Base-by-base conservation (phyloP, 2,113 vertebrate genomes). In the Trogon surrucura region DNA sequence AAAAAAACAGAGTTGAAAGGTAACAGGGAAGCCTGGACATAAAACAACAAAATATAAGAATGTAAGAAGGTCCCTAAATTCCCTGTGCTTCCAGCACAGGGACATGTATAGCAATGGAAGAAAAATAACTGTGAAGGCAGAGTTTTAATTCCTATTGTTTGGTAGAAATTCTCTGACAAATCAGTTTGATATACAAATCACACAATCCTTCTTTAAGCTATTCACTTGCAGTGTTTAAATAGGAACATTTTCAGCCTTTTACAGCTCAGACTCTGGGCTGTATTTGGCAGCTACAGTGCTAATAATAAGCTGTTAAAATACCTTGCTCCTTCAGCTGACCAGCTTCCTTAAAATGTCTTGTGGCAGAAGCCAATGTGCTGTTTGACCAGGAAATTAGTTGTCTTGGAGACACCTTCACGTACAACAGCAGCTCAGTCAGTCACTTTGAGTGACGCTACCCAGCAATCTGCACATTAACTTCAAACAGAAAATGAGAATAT, bases 351-450 rank as follows among this genome's bases (percentile, higher is more conserved):
- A 96, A 94, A 96, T 29, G 56, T 71, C 79, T 78, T 23, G 45
- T 83, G 88, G 87, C 74, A 95, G 75, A 90, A 91, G 75, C 66
- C 30, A 27, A 54, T 34, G 56, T 88, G 88, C 78, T 95, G 64
- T 80, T 91, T 97, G 95, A 96, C 89, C 92, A 82, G 85, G 82
- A 91, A 95, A 96, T 90, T 36, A 88, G 91, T 84, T 92, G 89
- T 96, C 91, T 85, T 95, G 94, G 89, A 96, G 94, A 94, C 77
- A 92, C 69, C 93, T 93, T 82, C 93, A 91, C 84, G 67, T 56
- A 60, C 75, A 90, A 62, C 66, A 83, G 80, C 91, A 86, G 85
- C 75, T 91, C 89, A 91, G 94, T 89, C 93, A 93, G 65, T 79
- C 91, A 91, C 84, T 95, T 95, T 96, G 87, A 95, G 89, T 91